Evolutionary conservation across 2,797 vertebrate genomes (phyloP).

Genomic region (Sebastes glaucus): DNA sequence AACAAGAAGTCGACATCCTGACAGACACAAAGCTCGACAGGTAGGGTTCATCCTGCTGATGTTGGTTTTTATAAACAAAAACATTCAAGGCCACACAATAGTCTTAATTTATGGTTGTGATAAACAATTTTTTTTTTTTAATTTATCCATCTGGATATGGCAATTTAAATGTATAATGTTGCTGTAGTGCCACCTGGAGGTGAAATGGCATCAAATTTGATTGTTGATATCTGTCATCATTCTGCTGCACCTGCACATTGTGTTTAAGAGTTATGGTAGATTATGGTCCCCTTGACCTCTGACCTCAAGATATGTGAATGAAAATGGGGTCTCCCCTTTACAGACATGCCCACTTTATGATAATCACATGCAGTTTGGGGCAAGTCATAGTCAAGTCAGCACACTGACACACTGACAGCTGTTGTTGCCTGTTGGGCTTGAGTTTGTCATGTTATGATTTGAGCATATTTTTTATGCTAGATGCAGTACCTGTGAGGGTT

Average conservation of each 20-base stretch:
- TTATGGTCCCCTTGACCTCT: background rate
- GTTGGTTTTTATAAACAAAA: background rate
- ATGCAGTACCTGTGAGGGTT: too few relatives aligned
- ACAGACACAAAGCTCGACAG: background rate
- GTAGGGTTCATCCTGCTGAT: constrained; percentile 21
- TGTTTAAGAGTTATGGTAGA: background rate
- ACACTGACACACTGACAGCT: too few relatives aligned
- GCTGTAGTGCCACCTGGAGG: background rate
- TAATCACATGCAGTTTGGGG: too few relatives aligned
- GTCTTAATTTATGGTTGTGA: background rate
- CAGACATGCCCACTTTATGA: too few relatives aligned
- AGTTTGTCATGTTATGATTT: too few relatives aligned
- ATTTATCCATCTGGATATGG: background rate
- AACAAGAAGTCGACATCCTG: background rate
- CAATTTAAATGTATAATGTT: background rate
- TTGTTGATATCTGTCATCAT: background rate
- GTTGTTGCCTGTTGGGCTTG: too few relatives aligned
- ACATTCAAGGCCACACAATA: background rate
- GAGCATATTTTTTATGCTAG: too few relatives aligned
- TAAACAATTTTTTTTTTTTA: background rate
- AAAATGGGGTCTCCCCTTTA: too few relatives aligned
- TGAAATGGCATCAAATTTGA: background rate
- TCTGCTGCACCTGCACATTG: background rate
- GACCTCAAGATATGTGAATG: too few relatives aligned
- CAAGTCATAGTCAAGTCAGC: too few relatives aligned